Evolutionary conservation across 1,140 invertebrate genomes (phyloP).

Genomic region (Maconellicoccus hirsutus): DNA sequence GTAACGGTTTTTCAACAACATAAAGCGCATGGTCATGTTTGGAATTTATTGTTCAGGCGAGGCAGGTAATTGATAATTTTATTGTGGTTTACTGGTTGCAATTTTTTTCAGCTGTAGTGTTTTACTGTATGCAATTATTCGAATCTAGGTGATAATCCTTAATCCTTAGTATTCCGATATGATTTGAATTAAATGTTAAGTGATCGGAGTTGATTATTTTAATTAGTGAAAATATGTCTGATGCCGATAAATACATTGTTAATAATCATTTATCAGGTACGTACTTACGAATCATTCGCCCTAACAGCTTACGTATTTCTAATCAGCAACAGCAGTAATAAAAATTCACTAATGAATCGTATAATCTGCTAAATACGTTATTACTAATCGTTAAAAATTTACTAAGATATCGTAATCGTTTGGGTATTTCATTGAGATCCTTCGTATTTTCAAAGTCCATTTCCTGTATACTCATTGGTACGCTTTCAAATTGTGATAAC

Average conservation of each 20-base stretch:
- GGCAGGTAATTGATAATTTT: constrained; percentile 9
- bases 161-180: not conserved
- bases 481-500: no score
- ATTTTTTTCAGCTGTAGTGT: not conserved
- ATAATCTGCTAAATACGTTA: no score
- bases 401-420: no score
- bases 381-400: no score
- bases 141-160: constrained; percentile 1
- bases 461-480: no score
- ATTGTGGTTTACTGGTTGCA: constrained; percentile 4
- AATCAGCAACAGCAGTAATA: not conserved
- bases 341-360: not conserved
- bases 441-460: no score
- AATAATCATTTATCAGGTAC: not conserved
- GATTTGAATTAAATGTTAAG: not conserved
- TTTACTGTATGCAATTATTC: not conserved
- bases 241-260: not conserved
- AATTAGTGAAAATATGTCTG: constrained; percentile 3
- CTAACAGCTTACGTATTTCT: not conserved
- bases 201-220: not conserved
- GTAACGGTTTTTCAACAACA: not conserved
- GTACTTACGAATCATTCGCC: not conserved
- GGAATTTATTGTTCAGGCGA: not conserved
- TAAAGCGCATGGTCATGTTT: constrained; percentile 7
- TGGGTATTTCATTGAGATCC: no score